Percentiles rank a stretch among this genome's conserved stretches.
Conservation (phyloP, 2,888 invertebrate species). For the Microplitis deprimator region DNA sequence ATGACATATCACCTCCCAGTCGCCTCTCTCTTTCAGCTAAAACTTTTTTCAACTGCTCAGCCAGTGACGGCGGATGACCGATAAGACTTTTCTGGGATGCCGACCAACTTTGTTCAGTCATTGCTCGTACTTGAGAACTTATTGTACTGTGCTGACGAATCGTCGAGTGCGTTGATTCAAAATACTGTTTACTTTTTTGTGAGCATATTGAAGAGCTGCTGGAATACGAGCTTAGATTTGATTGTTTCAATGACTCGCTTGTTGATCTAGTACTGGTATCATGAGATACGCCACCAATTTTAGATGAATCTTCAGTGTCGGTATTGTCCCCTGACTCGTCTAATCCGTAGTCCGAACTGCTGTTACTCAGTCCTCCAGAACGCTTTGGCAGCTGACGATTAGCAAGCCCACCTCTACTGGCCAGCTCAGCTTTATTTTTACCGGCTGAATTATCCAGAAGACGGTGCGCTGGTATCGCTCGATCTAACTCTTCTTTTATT, state of each 20-base stretch:
- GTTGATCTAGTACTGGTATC: conserved; percentile 65
- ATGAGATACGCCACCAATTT: conserved; percentile 60
- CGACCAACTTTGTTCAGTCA: conserved; percentile 70
- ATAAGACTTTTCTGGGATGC: conserved; percentile 70
- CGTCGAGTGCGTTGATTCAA: conserved; percentile 64
- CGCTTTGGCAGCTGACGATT: conserved; percentile 79
- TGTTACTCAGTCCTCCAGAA: conserved; percentile 74
- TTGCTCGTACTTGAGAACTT: conserved; percentile 68
- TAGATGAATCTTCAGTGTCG: conserved; percentile 73
- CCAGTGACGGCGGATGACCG: conserved; percentile 84
- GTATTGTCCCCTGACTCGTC: conserved; percentile 81
- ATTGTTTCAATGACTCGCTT: conserved; percentile 71
- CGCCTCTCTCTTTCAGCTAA: conserved; percentile 88
- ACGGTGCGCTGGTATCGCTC: conserved; percentile 89
- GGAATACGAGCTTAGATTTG: conserved; percentile 68
- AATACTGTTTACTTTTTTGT: conserved; percentile 64
- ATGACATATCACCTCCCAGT: conserved; percentile 73
- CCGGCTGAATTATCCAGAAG: conserved; percentile 90
- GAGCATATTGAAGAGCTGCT: conserved; percentile 68
- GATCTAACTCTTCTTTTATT: conserved; percentile 81
- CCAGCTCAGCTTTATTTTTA: conserved; percentile 89
- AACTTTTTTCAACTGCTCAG: conserved; percentile 90
- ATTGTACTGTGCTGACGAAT: conserved; percentile 68
- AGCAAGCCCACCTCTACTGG: conserved; percentile 82
- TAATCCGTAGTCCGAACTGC: conserved; percentile 83